Evolutionary conservation across 1,140 invertebrate genomes (phyloP).

Genomic region (Bombus turneri): DNA sequence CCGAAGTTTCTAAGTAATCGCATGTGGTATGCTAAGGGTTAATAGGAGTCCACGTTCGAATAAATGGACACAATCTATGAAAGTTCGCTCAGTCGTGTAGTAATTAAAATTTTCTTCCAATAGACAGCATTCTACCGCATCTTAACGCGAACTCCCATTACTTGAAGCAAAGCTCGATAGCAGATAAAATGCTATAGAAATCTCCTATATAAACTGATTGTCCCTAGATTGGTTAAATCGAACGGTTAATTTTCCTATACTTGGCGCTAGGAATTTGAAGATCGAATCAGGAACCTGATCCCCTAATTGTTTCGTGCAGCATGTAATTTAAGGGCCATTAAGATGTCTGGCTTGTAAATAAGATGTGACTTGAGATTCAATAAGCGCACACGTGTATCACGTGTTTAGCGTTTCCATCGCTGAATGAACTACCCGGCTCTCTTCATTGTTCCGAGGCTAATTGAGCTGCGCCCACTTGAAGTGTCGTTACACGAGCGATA

Average conservation of each 20-base stretch:
- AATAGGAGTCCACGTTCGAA: too few relatives aligned
- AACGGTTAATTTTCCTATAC: too few relatives aligned
- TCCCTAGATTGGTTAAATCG: neutral
- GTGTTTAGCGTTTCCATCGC: conserved; percentile 43
- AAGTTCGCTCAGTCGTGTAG: too few relatives aligned
- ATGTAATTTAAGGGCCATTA: conserved; percentile 14
- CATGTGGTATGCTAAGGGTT: too few relatives aligned
- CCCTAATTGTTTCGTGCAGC: conserved; percentile 17
- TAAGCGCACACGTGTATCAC: conserved; percentile 39
- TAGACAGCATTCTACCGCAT: too few relatives aligned
- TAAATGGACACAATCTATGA: too few relatives aligned
- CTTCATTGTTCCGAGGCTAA: conserved; percentile 56
- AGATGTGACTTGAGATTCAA: conserved; percentile 40
- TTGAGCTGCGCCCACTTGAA: conserved; percentile 60
- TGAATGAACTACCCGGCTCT: conserved; percentile 52
- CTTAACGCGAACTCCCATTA: too few relatives aligned
- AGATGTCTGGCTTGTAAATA: conserved; percentile 15
- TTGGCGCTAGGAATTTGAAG: too few relatives aligned
- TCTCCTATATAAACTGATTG: neutral
- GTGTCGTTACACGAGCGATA: conserved; percentile 42
- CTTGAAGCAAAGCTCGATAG: too few relatives aligned
- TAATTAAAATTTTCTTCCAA: too few relatives aligned
- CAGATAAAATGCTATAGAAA: neutral
- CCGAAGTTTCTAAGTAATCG: too few relatives aligned
- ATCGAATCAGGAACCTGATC: neutral